phyloP scores from a whole-genome alignment of 1,140 invertebrate genomes.

The Helicoverpa zea region DNA sequence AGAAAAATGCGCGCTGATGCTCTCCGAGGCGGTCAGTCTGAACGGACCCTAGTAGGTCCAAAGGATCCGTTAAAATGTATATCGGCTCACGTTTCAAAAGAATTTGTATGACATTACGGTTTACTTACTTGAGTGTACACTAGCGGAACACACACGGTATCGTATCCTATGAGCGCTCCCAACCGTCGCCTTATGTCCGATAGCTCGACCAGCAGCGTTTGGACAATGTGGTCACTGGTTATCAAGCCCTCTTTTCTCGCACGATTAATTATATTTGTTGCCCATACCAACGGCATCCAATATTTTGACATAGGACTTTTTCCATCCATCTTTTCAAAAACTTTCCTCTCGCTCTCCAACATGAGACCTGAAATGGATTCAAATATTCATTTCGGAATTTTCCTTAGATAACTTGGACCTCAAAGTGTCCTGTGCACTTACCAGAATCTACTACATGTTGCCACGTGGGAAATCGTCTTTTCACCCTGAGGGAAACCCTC shows the following conservation, averaged over 20 bases:
- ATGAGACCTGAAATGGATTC: conserved; percentile 90
- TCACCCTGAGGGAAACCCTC: conserved; percentile 95
- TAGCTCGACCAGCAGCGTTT: conserved; percentile 93
- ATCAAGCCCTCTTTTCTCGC: conserved; percentile 94
- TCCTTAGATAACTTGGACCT: conserved; percentile 27
- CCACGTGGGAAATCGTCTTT: conserved; percentile 95
- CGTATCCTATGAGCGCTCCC: conserved; percentile 95
- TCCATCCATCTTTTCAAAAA: conserved; percentile 95
- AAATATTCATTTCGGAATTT: conserved; percentile 48
- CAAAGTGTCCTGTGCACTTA: conserved; percentile 81
- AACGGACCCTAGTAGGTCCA: too few relatives aligned
- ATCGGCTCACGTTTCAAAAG: neutral
- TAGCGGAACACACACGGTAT: conserved; percentile 98
- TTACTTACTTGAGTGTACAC: conserved; percentile 96
- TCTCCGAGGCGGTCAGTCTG: too few relatives aligned
- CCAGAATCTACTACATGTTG: conserved; percentile 96
- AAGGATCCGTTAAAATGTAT: neutral
- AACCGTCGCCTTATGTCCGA: conserved; percentile 93
- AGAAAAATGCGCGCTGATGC: too few relatives aligned
- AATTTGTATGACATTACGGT: neutral
- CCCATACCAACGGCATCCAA: conserved; percentile 97
- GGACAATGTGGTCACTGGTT: conserved; percentile 94
- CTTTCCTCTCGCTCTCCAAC: conserved; percentile 96
- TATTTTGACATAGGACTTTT: conserved; percentile 96
- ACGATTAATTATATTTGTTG: conserved; percentile 95